Percentiles rank a stretch among this genome's conserved stretches.
These are phyloP conservation scores for Pantherophis guttatus DNA, from an alignment of 2,113 vertebrate genomes.

Conservation along the genomic window DNA sequence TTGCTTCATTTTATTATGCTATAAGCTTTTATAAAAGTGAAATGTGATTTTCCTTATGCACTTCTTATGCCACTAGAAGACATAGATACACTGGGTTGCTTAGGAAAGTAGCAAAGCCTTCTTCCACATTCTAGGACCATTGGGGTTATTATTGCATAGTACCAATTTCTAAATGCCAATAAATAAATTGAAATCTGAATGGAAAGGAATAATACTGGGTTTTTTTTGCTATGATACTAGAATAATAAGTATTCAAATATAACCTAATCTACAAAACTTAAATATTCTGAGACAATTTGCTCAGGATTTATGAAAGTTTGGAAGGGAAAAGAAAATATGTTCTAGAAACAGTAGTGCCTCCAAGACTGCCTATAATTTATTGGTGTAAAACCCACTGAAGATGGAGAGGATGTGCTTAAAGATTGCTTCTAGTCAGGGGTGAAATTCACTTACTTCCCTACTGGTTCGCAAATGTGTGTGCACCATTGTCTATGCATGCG, in stretches of 20 bases:
- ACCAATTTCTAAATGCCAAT: neutral
- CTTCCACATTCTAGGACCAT: neutral
- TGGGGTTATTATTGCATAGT: neutral
- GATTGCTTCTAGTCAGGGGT: neutral
- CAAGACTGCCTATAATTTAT: no score
- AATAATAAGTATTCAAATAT: neutral
- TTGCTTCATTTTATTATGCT: neutral
- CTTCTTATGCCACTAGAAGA: neutral
- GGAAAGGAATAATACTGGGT: neutral
- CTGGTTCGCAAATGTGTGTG: no score
- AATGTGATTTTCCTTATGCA: neutral
- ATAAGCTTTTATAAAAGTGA: neutral
- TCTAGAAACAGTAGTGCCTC: neutral
- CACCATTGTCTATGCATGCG: no score
- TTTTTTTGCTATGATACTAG: neutral
- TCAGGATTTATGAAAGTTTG: neutral
- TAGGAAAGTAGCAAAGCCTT: neutral
- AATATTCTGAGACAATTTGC: neutral
- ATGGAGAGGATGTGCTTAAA: neutral
- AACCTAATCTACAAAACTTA: neutral
- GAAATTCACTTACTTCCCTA: no score
- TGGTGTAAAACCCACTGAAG: neutral
- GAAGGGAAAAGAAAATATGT: neutral
- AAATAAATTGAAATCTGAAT: neutral
- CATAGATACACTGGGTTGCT: neutral